phyloP scores from a whole-genome alignment of 37 sponge, comb jelly and placozoan species.

The Geodia barretti region DNA sequence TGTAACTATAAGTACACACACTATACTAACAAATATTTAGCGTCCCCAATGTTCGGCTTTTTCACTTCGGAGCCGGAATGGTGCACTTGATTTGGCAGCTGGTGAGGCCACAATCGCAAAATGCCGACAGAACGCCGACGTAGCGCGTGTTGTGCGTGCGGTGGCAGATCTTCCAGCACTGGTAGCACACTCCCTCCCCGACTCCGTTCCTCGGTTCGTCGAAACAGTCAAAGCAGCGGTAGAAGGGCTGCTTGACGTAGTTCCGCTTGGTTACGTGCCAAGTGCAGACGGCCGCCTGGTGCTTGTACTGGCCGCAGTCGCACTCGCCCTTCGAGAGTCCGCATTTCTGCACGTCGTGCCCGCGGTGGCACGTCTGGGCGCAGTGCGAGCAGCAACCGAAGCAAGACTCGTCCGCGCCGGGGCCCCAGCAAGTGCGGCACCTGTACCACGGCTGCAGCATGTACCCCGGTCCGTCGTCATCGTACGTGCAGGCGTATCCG shows the following conservation, averaged over 20 bases:
- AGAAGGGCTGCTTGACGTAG: slow-evolving; percentile 15
- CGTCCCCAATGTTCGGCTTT: no score
- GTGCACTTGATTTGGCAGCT: slow-evolving; percentile 3
- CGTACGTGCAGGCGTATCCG: slow-evolving; percentile 2
- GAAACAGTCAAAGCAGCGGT: slow-evolving; percentile 21
- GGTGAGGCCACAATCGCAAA: slow-evolving; percentile 23
- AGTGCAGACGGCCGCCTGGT: slow-evolving; percentile 21
- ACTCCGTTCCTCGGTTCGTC: not conserved
- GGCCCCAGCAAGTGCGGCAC: slow-evolving; percentile 24
- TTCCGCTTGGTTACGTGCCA: not conserved
- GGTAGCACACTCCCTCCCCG: slow-evolving; percentile 8
- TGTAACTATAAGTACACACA: no score
- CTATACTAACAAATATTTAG: no score
- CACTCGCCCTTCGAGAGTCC: not conserved
- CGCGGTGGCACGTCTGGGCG: not conserved
- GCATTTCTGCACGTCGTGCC: not conserved
- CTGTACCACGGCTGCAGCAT: not conserved
- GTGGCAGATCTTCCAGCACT: slow-evolving; percentile 26
- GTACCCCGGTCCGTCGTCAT: not conserved
- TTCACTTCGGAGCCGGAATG: not conserved
- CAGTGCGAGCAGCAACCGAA: slow-evolving; percentile 9
- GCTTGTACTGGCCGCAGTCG: slow-evolving; percentile 8
- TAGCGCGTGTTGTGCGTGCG: not conserved
- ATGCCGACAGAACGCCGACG: not conserved
- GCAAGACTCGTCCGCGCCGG: slow-evolving; percentile 2